Percentiles rank a stretch among this genome's conserved stretches.
These are phyloP conservation scores for Plebejus argus DNA, from an alignment of 2,888 invertebrate species.

Conservation along the genomic window DNA sequence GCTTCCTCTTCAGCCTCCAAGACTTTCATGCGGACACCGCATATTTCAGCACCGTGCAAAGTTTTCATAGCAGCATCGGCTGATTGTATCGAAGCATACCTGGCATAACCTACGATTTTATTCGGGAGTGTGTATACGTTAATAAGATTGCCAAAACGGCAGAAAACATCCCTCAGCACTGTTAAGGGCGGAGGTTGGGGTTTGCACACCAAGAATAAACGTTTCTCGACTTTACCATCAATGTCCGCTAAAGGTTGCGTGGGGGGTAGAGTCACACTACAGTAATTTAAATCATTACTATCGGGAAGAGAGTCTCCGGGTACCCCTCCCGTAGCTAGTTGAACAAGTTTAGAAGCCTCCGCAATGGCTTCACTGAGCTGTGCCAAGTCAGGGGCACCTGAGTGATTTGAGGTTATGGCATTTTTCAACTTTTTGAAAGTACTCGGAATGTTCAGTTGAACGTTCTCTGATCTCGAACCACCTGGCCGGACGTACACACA, in stretches of 20 bases:
- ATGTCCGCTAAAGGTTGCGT: constrained; percentile 85
- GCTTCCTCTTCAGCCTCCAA: constrained; percentile 87
- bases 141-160: constrained; percentile 93
- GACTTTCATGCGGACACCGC: constrained; percentile 92
- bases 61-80: constrained; percentile 86
- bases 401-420: constrained; percentile 54
- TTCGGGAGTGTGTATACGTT: constrained; percentile 94
- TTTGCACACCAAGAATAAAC: constrained; percentile 84
- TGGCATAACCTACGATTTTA: constrained; percentile 95
- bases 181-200: constrained; percentile 87
- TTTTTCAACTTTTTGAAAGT: constrained; percentile 57
- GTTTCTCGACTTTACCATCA: constrained; percentile 84
- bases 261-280: constrained; percentile 87
- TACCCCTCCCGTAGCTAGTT: constrained; percentile 79
- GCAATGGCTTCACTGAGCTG: constrained; percentile 87
- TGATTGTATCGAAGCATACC: constrained; percentile 87
- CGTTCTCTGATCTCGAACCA: constrained; percentile 53
- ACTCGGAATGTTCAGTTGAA: constrained; percentile 54
- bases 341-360: constrained; percentile 88
- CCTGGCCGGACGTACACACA: constrained; percentile 88
- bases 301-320: constrained; percentile 52
- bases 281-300: constrained; percentile 71
- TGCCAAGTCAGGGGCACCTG: constrained; percentile 78
- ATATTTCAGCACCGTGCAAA: constrained; percentile 93
- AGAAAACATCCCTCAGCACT: constrained; percentile 92